A percentile compares a stretch with the other conserved stretches of the same genome.
Evolutionary conservation across 2,888 invertebrate species (phyloP).

Genomic region (Mythimna pallens): DNA sequence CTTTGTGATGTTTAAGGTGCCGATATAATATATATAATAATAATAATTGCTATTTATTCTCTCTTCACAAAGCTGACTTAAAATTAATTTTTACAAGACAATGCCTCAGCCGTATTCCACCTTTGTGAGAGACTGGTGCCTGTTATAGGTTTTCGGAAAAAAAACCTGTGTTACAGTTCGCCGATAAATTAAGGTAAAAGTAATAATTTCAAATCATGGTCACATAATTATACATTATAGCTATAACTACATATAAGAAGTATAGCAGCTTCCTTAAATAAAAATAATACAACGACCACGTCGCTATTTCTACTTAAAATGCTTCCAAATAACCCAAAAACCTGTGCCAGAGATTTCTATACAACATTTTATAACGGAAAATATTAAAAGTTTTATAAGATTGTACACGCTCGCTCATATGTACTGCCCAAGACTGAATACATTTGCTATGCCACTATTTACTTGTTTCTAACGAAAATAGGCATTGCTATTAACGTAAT

Average conservation of each 20-base stretch:
- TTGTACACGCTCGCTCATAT: conserved; percentile 48
- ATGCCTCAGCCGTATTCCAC: too few species aligned
- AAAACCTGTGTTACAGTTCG: too few species aligned
- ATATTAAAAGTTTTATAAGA: conserved; percentile 46
- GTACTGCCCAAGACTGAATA: conserved; percentile 42
- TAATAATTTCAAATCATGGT: conserved; percentile 4
- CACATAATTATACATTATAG: neutral
- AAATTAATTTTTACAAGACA: too few species aligned
- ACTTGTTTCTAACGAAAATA: conserved; percentile 12
- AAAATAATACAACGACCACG: conserved; percentile 6
- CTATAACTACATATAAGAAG: neutral
- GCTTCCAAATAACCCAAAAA: neutral
- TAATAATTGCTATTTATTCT: too few species aligned
- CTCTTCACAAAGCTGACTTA: too few species aligned
- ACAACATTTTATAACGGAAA: conserved; percentile 38
- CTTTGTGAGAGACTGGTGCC: too few species aligned
- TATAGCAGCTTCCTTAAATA: neutral
- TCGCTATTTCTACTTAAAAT: neutral
- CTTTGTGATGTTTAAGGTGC: neutral
- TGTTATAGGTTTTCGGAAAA: too few species aligned
- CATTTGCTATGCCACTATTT: conserved; percentile 39
- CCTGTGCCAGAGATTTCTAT: conserved; percentile 3
- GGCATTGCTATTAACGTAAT: conserved; percentile 13
- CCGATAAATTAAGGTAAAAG: neutral
- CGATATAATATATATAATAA: too few species aligned